These are phyloP conservation scores for Alfaro cultratus DNA, from an alignment of 2,797 vertebrate genomes.

Conservation along the genomic window DNA sequence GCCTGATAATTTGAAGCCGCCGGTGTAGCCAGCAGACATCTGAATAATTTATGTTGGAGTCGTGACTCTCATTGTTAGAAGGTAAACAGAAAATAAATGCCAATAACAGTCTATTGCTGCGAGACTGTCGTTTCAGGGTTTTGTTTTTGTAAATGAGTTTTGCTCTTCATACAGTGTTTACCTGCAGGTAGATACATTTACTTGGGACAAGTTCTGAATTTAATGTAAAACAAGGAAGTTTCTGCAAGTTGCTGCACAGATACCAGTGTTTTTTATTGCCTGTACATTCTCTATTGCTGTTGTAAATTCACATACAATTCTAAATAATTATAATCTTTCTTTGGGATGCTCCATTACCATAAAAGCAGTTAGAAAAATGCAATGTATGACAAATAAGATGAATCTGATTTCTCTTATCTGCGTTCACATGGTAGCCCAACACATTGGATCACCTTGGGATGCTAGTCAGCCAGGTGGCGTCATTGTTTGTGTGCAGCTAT, in stretches of 20 bases:
- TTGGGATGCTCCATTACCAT: slow-evolving; percentile 11
- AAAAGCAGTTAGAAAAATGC: slow-evolving; percentile 2
- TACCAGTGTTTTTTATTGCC: background rate
- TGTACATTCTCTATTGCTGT: background rate
- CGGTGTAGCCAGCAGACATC: slow-evolving; percentile 5
- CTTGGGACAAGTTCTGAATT: background rate
- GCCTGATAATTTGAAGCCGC: slow-evolving; percentile 1
- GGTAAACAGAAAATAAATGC: slow-evolving; percentile 1
- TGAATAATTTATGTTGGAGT: slow-evolving; percentile 12
- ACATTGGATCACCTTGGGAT: slow-evolving; percentile 33
- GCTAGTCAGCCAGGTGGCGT: slow-evolving; percentile 57
- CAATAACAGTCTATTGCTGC: background rate
- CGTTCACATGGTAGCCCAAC: slow-evolving; percentile 5
- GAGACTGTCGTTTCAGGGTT: background rate
- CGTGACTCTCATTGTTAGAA: background rate
- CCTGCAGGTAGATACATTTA: background rate
- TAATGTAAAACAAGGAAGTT: background rate
- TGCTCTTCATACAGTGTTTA: background rate
- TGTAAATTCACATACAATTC: background rate
- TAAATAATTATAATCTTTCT: background rate
- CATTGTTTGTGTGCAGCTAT: slow-evolving; percentile 54
- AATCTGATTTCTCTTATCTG: slow-evolving; percentile 23
- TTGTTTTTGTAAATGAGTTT: background rate
- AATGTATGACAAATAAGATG: slow-evolving; percentile 15
- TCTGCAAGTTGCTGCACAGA: background rate